Evolutionary conservation across 2,113 vertebrate genomes (phyloP).

Genomic region (Cyanoderma ruficeps): DNA sequence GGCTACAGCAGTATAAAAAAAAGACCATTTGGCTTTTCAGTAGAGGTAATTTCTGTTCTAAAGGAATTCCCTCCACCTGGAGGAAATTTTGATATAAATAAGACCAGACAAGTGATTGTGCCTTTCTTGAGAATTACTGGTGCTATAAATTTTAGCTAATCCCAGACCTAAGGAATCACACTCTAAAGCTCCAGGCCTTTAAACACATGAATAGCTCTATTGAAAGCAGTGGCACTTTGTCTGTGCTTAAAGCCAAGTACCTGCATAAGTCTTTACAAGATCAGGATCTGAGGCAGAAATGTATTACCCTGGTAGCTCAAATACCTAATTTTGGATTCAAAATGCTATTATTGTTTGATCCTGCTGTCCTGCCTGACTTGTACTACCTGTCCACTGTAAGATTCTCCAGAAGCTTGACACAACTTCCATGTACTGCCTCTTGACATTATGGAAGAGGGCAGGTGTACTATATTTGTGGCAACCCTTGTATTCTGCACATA

Average conservation of each 20-base stretch:
- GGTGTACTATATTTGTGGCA: background rate
- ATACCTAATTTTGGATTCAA: background rate
- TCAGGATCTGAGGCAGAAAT: background rate
- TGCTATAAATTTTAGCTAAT: conserved; percentile 44
- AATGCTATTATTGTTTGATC: background rate
- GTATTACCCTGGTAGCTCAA: background rate
- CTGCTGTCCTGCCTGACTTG: background rate
- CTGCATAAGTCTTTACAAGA: background rate
- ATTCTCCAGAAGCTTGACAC: background rate
- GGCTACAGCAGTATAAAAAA: background rate
- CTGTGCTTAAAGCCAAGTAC: background rate
- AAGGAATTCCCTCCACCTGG: background rate
- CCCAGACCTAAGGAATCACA: background rate
- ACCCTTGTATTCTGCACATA: background rate
- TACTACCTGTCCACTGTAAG: background rate
- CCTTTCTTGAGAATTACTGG: conserved; percentile 35
- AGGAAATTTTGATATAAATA: conserved; percentile 30
- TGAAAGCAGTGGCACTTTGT: background rate
- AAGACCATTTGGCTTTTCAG: background rate
- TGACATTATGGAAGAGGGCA: background rate
- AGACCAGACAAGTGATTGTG: conserved; percentile 19
- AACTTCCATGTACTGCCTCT: background rate
- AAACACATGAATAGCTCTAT: background rate
- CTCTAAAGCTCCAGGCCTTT: conserved; percentile 7
- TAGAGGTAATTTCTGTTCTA: conserved; percentile 12